These are phyloP conservation scores for Sarcophaga rosellei DNA, from an alignment of 2,888 invertebrate species.

Conservation along the genomic window DNA sequence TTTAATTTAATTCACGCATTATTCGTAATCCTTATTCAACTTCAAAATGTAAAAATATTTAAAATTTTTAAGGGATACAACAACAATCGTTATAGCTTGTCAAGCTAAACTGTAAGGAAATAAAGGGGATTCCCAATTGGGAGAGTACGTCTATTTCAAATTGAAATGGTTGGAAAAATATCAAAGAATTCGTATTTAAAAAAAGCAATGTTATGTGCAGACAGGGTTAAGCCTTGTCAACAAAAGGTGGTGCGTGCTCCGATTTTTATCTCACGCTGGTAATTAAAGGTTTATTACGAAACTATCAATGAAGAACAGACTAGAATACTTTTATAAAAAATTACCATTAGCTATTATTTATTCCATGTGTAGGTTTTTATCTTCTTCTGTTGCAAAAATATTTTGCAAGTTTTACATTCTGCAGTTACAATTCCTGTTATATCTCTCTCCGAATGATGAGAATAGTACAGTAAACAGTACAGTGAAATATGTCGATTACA, in stretches of 20 bases:
- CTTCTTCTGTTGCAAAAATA: not conserved
- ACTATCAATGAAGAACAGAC: not conserved
- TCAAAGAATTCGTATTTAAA: too few relatives aligned
- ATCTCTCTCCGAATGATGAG: too few relatives aligned
- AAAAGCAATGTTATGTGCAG: not conserved
- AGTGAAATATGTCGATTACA: too few relatives aligned
- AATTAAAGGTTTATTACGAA: conserved; percentile 69
- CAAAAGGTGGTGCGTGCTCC: conserved; percentile 51
- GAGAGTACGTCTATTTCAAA: too few relatives aligned
- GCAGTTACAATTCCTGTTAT: too few relatives aligned
- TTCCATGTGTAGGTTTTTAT: conserved; percentile 1
- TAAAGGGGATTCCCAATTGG: too few relatives aligned
- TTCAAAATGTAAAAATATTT: not conserved
- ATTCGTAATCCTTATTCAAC: conserved; percentile 36
- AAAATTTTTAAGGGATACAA: too few relatives aligned
- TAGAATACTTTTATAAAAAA: not conserved
- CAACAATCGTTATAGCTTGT: too few relatives aligned
- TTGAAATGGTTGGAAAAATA: too few relatives aligned
- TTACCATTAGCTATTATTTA: not conserved
- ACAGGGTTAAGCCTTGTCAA: not conserved
- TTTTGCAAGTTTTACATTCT: not conserved
- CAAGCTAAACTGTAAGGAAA: too few relatives aligned
- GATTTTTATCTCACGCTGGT: conserved; percentile 74
- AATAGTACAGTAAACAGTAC: too few relatives aligned
- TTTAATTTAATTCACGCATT: conserved; percentile 24